A percentile compares a stretch with the other conserved stretches of the same genome.
Conservation (phyloP, 2,797 vertebrate species). For the Numenius phaeopus region DNA sequence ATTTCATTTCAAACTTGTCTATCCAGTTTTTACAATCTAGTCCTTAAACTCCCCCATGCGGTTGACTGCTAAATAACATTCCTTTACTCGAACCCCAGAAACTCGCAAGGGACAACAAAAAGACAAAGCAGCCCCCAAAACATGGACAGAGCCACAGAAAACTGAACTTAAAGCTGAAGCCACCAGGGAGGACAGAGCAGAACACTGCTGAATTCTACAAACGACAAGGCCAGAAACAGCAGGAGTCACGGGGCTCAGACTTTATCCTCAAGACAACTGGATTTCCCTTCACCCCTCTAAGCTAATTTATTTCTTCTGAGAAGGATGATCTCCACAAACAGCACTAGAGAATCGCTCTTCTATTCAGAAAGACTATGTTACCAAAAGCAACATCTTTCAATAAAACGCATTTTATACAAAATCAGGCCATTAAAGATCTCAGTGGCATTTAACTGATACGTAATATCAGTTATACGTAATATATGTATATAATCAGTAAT, state of each 20-base stretch:
- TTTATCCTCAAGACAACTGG: not conserved
- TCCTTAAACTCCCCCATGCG: constrained; percentile 55
- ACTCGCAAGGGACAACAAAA: not conserved
- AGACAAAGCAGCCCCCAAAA: not conserved
- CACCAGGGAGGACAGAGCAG: not conserved
- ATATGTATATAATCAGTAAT: no score
- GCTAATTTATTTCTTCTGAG: not conserved
- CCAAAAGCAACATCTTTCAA: not conserved
- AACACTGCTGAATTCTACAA: not conserved
- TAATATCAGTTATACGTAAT: not conserved
- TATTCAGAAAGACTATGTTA: not conserved
- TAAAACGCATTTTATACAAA: not conserved
- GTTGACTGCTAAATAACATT: constrained; percentile 18
- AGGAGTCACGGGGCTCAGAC: not conserved
- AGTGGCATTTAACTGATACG: not conserved
- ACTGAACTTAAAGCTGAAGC: not conserved
- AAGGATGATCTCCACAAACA: not conserved
- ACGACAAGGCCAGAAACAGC: not conserved
- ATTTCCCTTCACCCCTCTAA: not conserved
- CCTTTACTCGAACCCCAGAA: not conserved
- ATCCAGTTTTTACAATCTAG: not conserved
- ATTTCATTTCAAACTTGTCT: not conserved
- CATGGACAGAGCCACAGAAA: not conserved
- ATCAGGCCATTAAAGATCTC: not conserved
- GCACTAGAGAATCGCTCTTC: not conserved